These are phyloP conservation scores for Orthonyx spaldingii DNA, from an alignment of 2,113 vertebrate species.

Conservation along the genomic window DNA sequence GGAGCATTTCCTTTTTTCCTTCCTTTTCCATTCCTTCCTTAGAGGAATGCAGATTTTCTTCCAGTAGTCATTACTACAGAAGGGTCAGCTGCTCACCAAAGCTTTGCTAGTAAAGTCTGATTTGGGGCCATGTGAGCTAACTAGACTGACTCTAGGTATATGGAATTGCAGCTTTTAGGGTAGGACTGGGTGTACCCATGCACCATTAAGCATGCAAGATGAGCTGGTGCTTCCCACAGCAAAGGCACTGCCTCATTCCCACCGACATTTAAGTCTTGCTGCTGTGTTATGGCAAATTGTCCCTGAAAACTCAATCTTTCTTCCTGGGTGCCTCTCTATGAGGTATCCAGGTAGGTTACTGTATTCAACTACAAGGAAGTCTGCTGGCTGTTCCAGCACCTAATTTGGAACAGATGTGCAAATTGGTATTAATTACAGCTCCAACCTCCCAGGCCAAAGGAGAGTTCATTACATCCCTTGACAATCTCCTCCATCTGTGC, in stretches of 20 bases:
- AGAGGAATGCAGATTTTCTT: neutral
- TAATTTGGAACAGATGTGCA: neutral
- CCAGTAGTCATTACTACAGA: neutral
- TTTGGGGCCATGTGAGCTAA: neutral
- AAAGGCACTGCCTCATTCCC: neutral
- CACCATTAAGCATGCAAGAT: neutral
- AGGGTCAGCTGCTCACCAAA: neutral
- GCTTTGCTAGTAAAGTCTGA: neutral
- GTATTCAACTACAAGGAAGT: neutral
- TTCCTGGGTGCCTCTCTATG: neutral
- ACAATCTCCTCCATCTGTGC: neutral
- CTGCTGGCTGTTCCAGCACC: neutral
- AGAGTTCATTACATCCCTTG: neutral
- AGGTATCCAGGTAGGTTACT: neutral
- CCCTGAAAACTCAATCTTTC: neutral
- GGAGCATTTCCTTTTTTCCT: neutral
- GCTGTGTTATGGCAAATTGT: neutral
- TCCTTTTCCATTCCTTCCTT: neutral
- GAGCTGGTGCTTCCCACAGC: neutral
- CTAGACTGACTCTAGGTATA: neutral
- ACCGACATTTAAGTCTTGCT: neutral
- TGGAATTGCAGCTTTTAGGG: neutral
- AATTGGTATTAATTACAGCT: neutral
- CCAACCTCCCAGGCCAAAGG: neutral
- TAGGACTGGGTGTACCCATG: neutral